These are phyloP conservation scores for Phylloscopus trochiloides DNA, from an alignment of 2,113 vertebrate genomes.

Conservation along the genomic window DNA sequence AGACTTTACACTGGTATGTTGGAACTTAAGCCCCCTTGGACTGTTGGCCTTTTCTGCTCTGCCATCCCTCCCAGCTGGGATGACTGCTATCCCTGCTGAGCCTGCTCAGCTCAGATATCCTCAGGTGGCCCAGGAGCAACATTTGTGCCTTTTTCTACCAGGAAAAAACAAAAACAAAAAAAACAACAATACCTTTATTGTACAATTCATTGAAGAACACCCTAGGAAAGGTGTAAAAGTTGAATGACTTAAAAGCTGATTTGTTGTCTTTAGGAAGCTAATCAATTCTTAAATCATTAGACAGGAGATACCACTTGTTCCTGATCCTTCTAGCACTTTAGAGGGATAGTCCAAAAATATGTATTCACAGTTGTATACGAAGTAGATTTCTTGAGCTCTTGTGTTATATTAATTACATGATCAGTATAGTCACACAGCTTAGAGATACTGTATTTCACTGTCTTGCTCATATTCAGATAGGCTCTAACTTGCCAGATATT, in stretches of 20 bases:
- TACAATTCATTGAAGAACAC: background rate
- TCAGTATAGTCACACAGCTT: constrained; percentile 3
- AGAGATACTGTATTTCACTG: constrained; percentile 43
- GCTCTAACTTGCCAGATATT: constrained; percentile 51
- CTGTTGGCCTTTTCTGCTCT: background rate
- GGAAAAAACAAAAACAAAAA: background rate
- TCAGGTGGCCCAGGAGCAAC: background rate
- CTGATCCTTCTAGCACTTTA: background rate
- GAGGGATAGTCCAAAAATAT: background rate
- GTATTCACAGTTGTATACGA: background rate
- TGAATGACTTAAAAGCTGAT: background rate
- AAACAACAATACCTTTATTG: background rate
- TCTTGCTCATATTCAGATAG: constrained; percentile 35
- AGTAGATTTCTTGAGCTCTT: background rate
- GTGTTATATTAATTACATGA: background rate
- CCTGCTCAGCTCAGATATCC: background rate
- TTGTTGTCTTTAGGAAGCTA: background rate
- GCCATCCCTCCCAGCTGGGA: background rate
- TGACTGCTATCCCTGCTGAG: background rate
- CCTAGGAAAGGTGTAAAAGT: background rate
- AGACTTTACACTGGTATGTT: background rate
- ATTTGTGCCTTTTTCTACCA: background rate
- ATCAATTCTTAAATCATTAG: background rate
- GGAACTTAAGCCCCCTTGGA: background rate
- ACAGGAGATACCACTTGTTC: background rate